Percentiles rank a stretch among this genome's conserved stretches.
These are phyloP conservation scores for Bostrychus sinensis DNA, from an alignment of 2,113 vertebrate species.

Conservation along the genomic window DNA sequence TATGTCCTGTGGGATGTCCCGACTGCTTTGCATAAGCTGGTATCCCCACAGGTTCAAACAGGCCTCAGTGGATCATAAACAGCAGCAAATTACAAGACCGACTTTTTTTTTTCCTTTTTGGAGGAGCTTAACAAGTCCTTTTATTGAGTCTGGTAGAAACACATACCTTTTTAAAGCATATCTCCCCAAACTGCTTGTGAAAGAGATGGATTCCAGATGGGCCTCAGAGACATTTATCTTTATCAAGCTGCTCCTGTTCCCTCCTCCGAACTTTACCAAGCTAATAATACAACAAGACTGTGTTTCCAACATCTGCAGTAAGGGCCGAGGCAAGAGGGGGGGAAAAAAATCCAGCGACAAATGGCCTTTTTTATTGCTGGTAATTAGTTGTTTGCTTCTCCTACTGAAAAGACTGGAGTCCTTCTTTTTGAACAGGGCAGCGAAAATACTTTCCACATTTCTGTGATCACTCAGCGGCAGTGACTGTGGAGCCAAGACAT, in stretches of 20 bases:
- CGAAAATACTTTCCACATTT: constrained; percentile 51
- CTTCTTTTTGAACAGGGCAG: not conserved
- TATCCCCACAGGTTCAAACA: constrained; percentile 28
- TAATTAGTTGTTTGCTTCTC: constrained; percentile 56
- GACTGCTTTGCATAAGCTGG: constrained; percentile 30
- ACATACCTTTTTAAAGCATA: constrained; percentile 44
- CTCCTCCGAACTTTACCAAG: constrained; percentile 27
- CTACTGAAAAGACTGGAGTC: constrained; percentile 13
- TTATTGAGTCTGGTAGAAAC: constrained; percentile 34
- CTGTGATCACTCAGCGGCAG: constrained; percentile 16
- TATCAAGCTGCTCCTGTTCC: constrained; percentile 36
- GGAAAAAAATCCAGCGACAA: constrained; percentile 36
- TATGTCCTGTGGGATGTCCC: not conserved
- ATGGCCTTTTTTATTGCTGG: constrained; percentile 47
- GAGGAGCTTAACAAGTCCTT: constrained; percentile 46
- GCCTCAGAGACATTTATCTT: constrained; percentile 51
- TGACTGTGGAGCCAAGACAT: not conserved
- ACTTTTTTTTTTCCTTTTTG: not conserved
- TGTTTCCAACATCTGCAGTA: constrained; percentile 37
- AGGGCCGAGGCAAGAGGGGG: constrained; percentile 12
- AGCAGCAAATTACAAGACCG: constrained; percentile 14
- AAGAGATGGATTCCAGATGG: constrained; percentile 67
- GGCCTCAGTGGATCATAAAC: constrained; percentile 19
- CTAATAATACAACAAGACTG: constrained; percentile 39
- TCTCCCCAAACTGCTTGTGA: constrained; percentile 46